Base-by-base conservation (phyloP, 2,888 invertebrate species). In the Eupsilia transversa region DNA sequence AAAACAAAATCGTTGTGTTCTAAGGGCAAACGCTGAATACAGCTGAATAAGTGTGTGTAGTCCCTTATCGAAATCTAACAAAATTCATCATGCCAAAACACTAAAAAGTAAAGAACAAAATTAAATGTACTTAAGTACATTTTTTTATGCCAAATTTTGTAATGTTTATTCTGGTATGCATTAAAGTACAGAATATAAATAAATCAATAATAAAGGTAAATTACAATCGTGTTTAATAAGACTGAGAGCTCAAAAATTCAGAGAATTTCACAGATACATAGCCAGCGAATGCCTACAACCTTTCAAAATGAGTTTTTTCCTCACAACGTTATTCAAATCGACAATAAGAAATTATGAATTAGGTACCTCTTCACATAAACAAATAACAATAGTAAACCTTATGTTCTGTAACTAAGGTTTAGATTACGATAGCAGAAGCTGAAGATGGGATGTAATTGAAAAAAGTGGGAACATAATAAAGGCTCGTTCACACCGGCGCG, bases 331-430 rank as follows among this genome's bases (percentile, higher is more conserved):
- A 72, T 79, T 74, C 67, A 77, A 81, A 79, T 83, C 65, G 56
- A 66, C 74, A 77, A 73, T 68, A 68, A 68, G 57, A 76, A 84
- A 78, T 82, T 70, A 79, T 67, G 70, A 82, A 79, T 84, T 84
- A 66, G 61, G 33, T 72, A 72, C 43, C 35, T 56, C 60, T 69
- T 61, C 38, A 33, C 23, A 7, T 10, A 38, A 59, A 73, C 49
- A 10, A 20, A 46, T 33, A 59, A 17, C 38, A 7, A 79, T 35
- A 38, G 9, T 57, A 60, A 43, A 33, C 67, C 49, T 52, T 73
- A n/a, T 1, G 0, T 0, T 9, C 0, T n/a, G 0, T 1, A 0
- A 0, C 0, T 67, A 81, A 38, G 35, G 84, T 61, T 41, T 20
- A 64, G 20, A 56, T 66, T 81, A 57, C 52, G 7, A 27, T 30